Evolutionary conservation across 2,113 vertebrate genomes (phyloP), one percentile per base, ranked within the genome.

Genomic region (Dinomys branickii): DNA sequence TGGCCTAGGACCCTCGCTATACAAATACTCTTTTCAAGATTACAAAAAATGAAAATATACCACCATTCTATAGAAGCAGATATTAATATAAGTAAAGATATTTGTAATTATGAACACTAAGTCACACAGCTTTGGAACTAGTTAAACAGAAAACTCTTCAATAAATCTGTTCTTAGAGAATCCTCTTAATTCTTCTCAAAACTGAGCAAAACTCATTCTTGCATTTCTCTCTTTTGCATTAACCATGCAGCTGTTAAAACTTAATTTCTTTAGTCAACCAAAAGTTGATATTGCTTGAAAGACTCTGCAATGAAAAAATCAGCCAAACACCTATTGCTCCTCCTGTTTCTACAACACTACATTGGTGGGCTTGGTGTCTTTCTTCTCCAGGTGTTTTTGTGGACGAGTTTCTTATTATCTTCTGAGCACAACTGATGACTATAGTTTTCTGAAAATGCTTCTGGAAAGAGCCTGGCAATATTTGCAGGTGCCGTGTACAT

Each of bases 121-220:
- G 69, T 67, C 41, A 85, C 8, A 35, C 28, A 82, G 77, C 26
- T 67, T 61, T 10, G 52, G 58, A 67, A 94, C 17, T 61, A 89
- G 69, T 56, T 81, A 90, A 80, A 41, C 9, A 63, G 52, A 92
- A 84, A 95, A 80, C 11, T 69, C 35, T 71, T 93, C 3, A 87
- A 87, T 88, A 85, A 90, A 78, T 47, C 14, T 26, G 63, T 84
- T 61, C 8, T 78, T 63, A 67, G 30, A 92, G 71, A 95, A 90
- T 78, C 30, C 14, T 8, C 17, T 90, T 88, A 73, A 89, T 80
- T 94, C 38, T 88, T 95, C 87, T 59, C 65, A 77, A 65, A 89
- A 50, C 22, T 59, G 30, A n/a, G 41, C 1, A 88, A 17, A 78
- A 83, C 28, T 22, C 78, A 59, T 88, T 47, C 22, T 82, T 44